These are phyloP conservation scores for Nipponia nippon DNA, from an alignment of 2,113 vertebrate genomes.

Conservation along the genomic window DNA sequence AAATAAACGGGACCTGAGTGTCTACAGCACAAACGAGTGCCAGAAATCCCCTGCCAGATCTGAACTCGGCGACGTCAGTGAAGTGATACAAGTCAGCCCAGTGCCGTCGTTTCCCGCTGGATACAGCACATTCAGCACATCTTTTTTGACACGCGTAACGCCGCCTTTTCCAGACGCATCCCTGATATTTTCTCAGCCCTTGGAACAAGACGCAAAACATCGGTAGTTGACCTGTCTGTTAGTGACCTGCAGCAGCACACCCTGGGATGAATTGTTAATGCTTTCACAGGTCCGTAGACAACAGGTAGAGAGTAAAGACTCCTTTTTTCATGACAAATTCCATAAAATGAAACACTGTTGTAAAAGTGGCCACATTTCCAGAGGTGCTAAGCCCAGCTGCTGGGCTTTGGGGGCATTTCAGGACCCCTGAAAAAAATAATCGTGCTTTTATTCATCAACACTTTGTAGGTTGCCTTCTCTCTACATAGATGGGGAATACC, in stretches of 20 bases:
- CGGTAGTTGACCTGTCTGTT: accelerated
- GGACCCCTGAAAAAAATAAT: background rate
- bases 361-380: accelerated
- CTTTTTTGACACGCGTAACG: accelerated
- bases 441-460: background rate
- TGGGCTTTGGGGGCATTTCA: background rate
- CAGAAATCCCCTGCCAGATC: background rate
- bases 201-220: background rate
- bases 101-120: accelerated
- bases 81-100: background rate
- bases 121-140: background rate
- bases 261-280: accelerated
- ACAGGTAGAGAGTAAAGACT: background rate
- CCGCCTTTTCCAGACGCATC: background rate
- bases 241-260: background rate
- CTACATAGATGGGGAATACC: accelerated
- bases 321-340: background rate
- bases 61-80: accelerated
- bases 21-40: too few species aligned
- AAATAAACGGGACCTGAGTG: background rate
- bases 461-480: background rate
- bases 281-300: background rate
- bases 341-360: accelerated
- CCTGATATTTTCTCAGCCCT: background rate
- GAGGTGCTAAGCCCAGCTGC: background rate